A percentile compares a stretch with the other conserved stretches of the same genome.
These are phyloP conservation scores for Campylorhamphus procurvoides DNA, from an alignment of 2,113 vertebrate genomes.

Conservation along the genomic window DNA sequence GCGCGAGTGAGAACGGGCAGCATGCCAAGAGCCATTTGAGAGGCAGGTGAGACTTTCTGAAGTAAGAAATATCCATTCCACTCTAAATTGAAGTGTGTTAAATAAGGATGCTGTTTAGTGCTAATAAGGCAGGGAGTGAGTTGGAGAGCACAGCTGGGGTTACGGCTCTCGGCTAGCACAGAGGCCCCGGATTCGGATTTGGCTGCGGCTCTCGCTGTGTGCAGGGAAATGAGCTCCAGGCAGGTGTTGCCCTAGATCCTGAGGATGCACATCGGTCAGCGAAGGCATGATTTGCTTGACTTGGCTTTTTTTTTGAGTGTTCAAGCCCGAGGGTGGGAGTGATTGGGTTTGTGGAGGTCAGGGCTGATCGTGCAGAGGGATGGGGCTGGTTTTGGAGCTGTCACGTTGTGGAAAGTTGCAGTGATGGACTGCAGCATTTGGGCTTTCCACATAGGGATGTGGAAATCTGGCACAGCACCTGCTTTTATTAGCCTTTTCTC, in stretches of 20 bases:
- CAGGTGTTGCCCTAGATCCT: constrained; percentile 52
- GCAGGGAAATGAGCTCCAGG: constrained; percentile 53
- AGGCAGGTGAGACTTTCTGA: constrained; percentile 72
- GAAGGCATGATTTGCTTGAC: not conserved
- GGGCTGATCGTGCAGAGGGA: not conserved
- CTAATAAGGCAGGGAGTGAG: constrained; percentile 52
- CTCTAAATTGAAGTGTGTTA: constrained; percentile 67
- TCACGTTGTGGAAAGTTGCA: not conserved
- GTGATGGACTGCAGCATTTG: not conserved
- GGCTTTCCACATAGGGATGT: not conserved
- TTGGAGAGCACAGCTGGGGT: constrained; percentile 62
- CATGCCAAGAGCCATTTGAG: constrained; percentile 64
- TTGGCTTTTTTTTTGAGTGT: not conserved
- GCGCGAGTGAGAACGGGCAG: constrained; percentile 15
- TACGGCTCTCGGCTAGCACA: not conserved
- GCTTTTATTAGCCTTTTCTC: not conserved
- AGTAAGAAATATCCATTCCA: constrained; percentile 72
- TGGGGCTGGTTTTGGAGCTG: not conserved
- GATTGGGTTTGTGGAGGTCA: not conserved
- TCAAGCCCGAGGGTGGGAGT: not conserved
- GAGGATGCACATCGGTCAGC: constrained; percentile 31
- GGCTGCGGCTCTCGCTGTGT: not conserved
- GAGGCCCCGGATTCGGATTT: not conserved
- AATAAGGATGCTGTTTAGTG: constrained; percentile 62
- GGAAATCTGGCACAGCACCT: not conserved